These are phyloP conservation scores for Endotricha flammealis DNA, from an alignment of 2,888 invertebrate genomes.

Conservation along the genomic window DNA sequence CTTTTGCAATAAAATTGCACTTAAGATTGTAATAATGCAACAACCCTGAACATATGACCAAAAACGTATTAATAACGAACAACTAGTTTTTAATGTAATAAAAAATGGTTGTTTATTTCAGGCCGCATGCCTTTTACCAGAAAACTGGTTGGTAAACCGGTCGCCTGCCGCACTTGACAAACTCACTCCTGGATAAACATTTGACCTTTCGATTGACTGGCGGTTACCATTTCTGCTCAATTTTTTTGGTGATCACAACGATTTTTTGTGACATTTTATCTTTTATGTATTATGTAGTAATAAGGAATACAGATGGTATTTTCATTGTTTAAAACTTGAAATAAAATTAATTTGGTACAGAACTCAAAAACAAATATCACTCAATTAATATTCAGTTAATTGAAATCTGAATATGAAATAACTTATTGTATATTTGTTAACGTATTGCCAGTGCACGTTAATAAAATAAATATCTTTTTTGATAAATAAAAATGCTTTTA, in stretches of 20 bases:
- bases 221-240: constrained; percentile 36
- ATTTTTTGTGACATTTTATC: constrained; percentile 6
- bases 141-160: constrained; percentile 55
- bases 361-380: too few relatives aligned
- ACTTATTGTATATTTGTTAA: too few relatives aligned
- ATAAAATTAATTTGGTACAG: too few relatives aligned
- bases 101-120: constrained; percentile 49
- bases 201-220: constrained; percentile 49
- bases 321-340: too few relatives aligned
- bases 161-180: constrained; percentile 47
- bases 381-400: too few relatives aligned
- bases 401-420: too few relatives aligned
- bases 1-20: too few relatives aligned
- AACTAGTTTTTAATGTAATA: constrained; percentile 24
- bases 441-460: constrained; percentile 5
- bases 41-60: too few relatives aligned
- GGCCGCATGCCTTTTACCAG: constrained; percentile 50
- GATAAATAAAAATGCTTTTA: not conserved
- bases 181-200: constrained; percentile 48
- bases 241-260: constrained; percentile 15
- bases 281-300: too few relatives aligned
- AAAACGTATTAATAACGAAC: not conserved
- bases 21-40: too few relatives aligned
- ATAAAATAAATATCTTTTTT: not conserved
- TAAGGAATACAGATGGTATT: too few relatives aligned